Percentiles rank a stretch among this genome's conserved stretches.
These are phyloP conservation scores for Caprella mutica DNA, from an alignment of 2,888 invertebrate species.

Conservation along the genomic window DNA sequence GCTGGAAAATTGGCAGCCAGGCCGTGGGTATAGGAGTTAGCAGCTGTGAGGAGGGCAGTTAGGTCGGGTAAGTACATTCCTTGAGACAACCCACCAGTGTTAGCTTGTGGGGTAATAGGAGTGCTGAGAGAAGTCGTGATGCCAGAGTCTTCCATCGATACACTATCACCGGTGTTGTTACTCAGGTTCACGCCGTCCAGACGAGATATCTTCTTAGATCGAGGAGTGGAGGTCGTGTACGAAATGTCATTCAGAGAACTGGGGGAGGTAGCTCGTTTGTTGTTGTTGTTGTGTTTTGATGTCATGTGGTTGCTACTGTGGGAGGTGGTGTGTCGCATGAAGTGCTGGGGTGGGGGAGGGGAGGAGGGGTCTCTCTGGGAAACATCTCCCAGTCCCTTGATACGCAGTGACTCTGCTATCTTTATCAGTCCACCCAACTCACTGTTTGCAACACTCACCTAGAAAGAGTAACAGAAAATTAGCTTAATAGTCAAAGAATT, in stretches of 20 bases:
- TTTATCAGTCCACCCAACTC: conserved; percentile 33
- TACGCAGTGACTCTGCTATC: conserved; percentile 32
- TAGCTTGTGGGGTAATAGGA: too few species aligned
- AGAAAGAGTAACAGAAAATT: background rate
- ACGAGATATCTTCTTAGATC: too few species aligned
- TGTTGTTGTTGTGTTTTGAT: conserved; percentile 14
- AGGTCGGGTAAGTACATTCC: conserved; percentile 2
- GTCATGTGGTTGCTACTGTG: conserved; percentile 20
- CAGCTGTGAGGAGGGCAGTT: conserved; percentile 1
- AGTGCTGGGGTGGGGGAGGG: conserved; percentile 16
- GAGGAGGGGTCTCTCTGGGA: conserved; percentile 22
- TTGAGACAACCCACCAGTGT: too few species aligned
- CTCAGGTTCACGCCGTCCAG: too few species aligned
- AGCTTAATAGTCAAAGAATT: background rate
- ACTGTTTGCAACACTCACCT: conserved; percentile 34
- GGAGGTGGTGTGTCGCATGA: too few species aligned
- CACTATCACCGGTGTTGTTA: too few species aligned
- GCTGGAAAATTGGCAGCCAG: conserved; percentile 3
- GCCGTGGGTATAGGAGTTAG: conserved; percentile 9
- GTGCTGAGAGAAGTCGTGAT: background rate
- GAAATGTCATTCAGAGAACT: conserved; percentile 17
- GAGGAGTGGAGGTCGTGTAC: too few species aligned
- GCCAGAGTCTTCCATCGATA: background rate
- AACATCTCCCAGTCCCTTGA: conserved; percentile 34
- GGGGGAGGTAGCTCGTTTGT: conserved; percentile 1